Evolutionary conservation across 2,888 invertebrate genomes (phyloP).

Genomic region (Eudemis profundana): DNA sequence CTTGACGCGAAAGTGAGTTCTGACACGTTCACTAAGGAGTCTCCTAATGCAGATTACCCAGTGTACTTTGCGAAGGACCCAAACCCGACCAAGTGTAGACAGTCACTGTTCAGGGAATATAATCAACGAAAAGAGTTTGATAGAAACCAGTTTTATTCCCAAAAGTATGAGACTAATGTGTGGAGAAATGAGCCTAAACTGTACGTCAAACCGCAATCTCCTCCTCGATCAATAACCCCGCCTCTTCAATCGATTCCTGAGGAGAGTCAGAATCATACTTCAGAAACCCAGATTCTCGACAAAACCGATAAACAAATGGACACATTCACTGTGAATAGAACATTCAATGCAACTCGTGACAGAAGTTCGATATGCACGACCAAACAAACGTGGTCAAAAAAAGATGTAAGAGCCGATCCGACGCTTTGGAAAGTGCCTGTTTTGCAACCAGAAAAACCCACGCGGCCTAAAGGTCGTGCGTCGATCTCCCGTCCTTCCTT

Average conservation of each 20-base stretch:
- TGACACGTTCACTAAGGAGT: constrained; percentile 84
- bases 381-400: constrained; percentile 73
- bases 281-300: constrained; percentile 67
- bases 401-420: constrained; percentile 68
- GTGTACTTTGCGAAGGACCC: constrained; percentile 33
- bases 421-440: constrained; percentile 75
- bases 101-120: constrained; percentile 73
- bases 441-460: constrained; percentile 58
- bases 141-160: constrained; percentile 54
- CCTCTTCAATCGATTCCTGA: constrained; percentile 81
- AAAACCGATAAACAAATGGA: constrained; percentile 65
- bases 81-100: constrained; percentile 54
- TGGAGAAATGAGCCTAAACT: constrained; percentile 69
- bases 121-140: constrained; percentile 63
- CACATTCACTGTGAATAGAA: constrained; percentile 77
- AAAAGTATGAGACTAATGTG: constrained; percentile 62
- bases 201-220: constrained; percentile 60
- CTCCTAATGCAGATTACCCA: constrained; percentile 65
- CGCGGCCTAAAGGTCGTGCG: constrained; percentile 61
- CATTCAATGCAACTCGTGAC: constrained; percentile 69
- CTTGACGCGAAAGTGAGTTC: constrained; percentile 69
- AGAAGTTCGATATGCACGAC: constrained; percentile 55
- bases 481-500: constrained; percentile 22
- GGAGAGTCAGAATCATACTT: constrained; percentile 70
- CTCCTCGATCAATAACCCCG: constrained; percentile 72